Conservation (phyloP, 2,888 invertebrate species). For the Cephus sareptanus region DNA sequence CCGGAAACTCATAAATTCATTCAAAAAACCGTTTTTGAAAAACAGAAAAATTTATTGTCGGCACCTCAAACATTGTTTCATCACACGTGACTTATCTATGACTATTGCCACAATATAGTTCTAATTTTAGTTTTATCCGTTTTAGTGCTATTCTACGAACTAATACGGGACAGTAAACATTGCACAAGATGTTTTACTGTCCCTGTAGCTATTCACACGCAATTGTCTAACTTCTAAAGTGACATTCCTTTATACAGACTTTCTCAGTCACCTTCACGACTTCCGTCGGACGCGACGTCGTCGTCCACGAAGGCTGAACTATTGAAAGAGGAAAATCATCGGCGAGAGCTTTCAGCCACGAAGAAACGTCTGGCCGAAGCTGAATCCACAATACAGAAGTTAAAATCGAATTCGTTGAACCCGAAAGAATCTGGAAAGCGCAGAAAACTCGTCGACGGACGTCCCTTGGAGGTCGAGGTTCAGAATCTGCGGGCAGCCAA, state of each 20-base stretch:
- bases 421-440: slow-evolving; percentile 18
- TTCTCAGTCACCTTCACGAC: slow-evolving; percentile 35
- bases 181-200: background rate
- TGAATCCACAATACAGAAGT: slow-evolving; percentile 44
- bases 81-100: background rate
- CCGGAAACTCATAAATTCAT: background rate
- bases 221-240: background rate
- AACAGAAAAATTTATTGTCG: background rate
- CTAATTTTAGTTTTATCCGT: background rate
- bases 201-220: background rate
- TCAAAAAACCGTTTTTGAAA: too few species aligned
- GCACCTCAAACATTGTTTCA: background rate
- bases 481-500: slow-evolving; percentile 73
- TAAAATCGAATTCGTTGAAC: slow-evolving; percentile 34
- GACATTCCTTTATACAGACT: slow-evolving; percentile 12
- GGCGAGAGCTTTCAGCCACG: slow-evolving; percentile 42
- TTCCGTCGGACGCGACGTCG: slow-evolving; percentile 21
- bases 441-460: slow-evolving; percentile 63
- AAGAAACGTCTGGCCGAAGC: slow-evolving; percentile 52
- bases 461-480: slow-evolving; percentile 69
- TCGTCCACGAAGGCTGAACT: slow-evolving; percentile 38
- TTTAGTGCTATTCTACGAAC: background rate
- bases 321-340: slow-evolving; percentile 48
- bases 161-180: background rate
- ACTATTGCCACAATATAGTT: background rate